Base-by-base conservation (phyloP, 2,113 vertebrate genomes). In the Bucco capensis region DNA sequence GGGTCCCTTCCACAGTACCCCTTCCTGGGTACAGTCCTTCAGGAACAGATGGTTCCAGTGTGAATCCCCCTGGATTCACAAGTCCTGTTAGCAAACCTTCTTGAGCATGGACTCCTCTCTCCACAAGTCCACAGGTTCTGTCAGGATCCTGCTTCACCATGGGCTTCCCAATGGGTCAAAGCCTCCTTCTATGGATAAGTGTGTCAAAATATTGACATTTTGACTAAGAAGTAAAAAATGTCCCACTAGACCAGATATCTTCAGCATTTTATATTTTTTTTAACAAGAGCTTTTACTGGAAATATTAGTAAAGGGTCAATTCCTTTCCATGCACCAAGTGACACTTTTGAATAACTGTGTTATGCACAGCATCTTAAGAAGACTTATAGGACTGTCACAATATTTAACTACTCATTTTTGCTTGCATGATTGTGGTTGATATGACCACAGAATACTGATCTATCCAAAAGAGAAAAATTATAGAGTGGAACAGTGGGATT, bases 381-480 rank as follows among this genome's bases (percentile, higher is more conserved):
- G 93, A 96, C 88, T 94, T 96, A 95, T 92, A 96, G 92, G 86
- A 93, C 92, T 93, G 94, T 89, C 93, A 96, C 94, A 93, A 90
- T 92, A 96, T 97, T 97, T 97, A 97, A 97, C 96, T 95, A 93
- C 93, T 96, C 96, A 94, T 95, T 97, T 97, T 97, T 96, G 95
- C 97, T 95, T 94, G 95, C 95, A 94, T 94, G 95, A 94, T 92
- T 98, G 96, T 96, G 96, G 96, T 96, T 85, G 86, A 96, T 92
- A 90, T 95, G 97, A 96, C 97, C 97, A 96, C 97, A 97, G 96
- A 95, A 96, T 96, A 97, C 96, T 91, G 91, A 97, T 97, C 94
- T 95, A 95, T 96, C 96, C 96, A 94, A 97, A 97, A 96, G 96
- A 97, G 97, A 97, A 96, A 97, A 97, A 97, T 98, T 96, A 97